These are phyloP conservation scores for Pseudorhombus dupliciocellatus DNA, from an alignment of 2,113 vertebrate genomes.

Conservation along the genomic window DNA sequence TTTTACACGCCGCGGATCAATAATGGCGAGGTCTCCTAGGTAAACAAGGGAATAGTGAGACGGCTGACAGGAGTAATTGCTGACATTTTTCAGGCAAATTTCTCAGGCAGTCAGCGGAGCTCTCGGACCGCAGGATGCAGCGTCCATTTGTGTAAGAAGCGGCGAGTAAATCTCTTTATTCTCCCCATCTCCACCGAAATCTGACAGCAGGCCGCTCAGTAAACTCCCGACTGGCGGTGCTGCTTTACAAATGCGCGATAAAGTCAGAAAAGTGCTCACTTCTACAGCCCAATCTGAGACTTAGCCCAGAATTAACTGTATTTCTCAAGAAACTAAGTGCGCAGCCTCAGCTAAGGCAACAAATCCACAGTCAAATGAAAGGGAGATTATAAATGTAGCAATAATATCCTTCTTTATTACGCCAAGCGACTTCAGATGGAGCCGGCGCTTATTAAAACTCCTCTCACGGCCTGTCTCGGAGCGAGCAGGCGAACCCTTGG, in stretches of 20 bases:
- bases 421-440: slow-evolving; percentile 19
- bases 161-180: background rate
- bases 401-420: slow-evolving; percentile 39
- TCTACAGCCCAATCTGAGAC: background rate
- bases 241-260: slow-evolving; percentile 6
- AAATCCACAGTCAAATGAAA: slow-evolving; percentile 43
- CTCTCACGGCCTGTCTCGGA: slow-evolving; percentile 42
- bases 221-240: background rate
- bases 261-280: slow-evolving; percentile 24
- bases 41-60: slow-evolving; percentile 64
- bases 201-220: background rate
- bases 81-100: slow-evolving; percentile 73
- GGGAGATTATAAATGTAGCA: slow-evolving; percentile 37
- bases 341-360: slow-evolving; percentile 1
- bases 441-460: slow-evolving; percentile 57
- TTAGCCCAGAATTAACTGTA: slow-evolving; percentile 6
- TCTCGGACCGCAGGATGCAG: slow-evolving; percentile 28
- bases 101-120: slow-evolving; percentile 45
- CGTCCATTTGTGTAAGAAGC: slow-evolving; percentile 12
- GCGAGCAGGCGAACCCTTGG: slow-evolving; percentile 46
- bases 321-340: background rate
- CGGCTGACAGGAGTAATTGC: slow-evolving; percentile 69
- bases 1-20: slow-evolving; percentile 70
- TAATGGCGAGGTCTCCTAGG: slow-evolving; percentile 57
- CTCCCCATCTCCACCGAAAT: slow-evolving; percentile 9